phyloP scores from a whole-genome alignment of 2,888 invertebrate species.

The Stenotaenia linearis region DNA sequence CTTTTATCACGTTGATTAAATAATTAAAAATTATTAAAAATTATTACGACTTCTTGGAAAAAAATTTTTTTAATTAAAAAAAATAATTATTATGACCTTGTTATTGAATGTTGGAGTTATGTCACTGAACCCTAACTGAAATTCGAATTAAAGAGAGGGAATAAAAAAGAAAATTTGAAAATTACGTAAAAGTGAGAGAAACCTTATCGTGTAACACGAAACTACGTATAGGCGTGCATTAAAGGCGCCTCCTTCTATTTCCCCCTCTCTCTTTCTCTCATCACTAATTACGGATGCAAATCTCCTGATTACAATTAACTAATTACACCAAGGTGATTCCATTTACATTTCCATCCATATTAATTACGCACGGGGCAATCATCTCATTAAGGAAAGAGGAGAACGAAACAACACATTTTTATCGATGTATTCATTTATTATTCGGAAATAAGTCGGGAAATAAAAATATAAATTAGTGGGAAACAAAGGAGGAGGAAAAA shows the following conservation, averaged over 20 bases:
- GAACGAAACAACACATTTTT: background rate
- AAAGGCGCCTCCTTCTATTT: conserved; percentile 15
- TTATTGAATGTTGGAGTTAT: too few species aligned
- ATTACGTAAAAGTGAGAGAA: background rate
- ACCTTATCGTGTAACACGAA: background rate
- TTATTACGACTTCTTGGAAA: too few species aligned
- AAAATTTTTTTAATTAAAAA: too few species aligned
- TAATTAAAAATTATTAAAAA: too few species aligned
- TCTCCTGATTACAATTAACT: conserved; percentile 32
- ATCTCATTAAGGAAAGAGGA: conserved; percentile 6
- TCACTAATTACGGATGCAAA: conserved; percentile 31
- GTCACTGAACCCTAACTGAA: too few species aligned
- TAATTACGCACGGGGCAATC: conserved; percentile 29
- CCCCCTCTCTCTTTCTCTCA: conserved; percentile 19
- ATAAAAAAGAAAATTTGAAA: background rate
- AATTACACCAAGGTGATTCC: conserved; percentile 31
- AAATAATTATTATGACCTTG: too few species aligned
- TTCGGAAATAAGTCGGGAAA: background rate
- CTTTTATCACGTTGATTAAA: too few species aligned
- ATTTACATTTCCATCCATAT: conserved; percentile 30
- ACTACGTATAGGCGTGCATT: background rate
- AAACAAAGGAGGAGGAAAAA: background rate
- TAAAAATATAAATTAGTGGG: background rate
- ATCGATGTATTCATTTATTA: background rate
- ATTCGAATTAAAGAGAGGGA: background rate